A percentile compares a stretch with the other conserved stretches of the same genome.
Conservation (phyloP, 2,113 vertebrate species). For the Tringa solitaria region DNA sequence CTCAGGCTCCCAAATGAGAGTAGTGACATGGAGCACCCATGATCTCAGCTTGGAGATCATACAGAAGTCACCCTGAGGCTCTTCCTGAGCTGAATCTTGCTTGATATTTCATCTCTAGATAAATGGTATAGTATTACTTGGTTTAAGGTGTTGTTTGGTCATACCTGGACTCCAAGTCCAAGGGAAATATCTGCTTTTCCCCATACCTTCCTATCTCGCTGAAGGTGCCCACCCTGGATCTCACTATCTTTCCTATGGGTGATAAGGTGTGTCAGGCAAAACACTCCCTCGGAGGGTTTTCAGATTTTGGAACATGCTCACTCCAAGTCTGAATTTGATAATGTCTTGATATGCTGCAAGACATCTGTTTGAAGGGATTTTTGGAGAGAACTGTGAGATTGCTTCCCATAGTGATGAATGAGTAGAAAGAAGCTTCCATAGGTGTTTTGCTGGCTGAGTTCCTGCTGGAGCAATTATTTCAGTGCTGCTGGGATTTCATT, state of each 20-base stretch:
- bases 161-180: background rate
- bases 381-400: conserved; percentile 15
- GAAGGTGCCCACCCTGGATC: background rate
- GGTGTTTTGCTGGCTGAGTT: conserved; percentile 38
- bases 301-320: background rate
- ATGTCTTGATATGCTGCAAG: conserved; percentile 7
- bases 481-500: conserved; percentile 44
- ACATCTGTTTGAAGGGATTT: conserved; percentile 28
- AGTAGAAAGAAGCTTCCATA: conserved; percentile 29
- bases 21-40: fast-evolving
- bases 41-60: background rate
- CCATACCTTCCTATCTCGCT: background rate
- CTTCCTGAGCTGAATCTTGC: background rate
- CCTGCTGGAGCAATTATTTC: conserved; percentile 49
- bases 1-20: background rate
- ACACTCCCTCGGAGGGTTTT: background rate
- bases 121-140: fast-evolving
- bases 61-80: background rate
- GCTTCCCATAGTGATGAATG: conserved; percentile 15
- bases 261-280: background rate
- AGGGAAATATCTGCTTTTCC: background rate
- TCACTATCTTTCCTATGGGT: background rate
- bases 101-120: background rate
- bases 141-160: background rate
- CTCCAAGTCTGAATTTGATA: conserved; percentile 8